Evolutionary conservation across 2,797 vertebrate species (phyloP).

Genomic region (Zenarchopterus dispar): DNA sequence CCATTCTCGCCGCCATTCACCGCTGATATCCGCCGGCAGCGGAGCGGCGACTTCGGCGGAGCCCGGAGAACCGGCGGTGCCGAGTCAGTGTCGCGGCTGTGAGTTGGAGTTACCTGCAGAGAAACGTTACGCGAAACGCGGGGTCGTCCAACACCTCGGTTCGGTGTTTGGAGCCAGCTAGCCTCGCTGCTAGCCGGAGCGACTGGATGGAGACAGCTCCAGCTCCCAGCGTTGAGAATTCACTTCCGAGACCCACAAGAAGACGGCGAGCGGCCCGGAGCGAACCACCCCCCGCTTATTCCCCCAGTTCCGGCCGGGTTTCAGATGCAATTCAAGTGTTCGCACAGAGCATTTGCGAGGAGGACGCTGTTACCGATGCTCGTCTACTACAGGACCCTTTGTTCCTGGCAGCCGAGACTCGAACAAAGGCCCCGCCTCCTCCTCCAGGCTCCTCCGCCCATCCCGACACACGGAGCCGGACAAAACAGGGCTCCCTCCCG

Average conservation of each 20-base stretch:
- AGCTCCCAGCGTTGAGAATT: constrained; percentile 33
- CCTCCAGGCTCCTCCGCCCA: constrained; percentile 66
- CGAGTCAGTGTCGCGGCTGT: not conserved
- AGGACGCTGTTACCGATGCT: constrained; percentile 33
- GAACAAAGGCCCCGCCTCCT: constrained; percentile 76
- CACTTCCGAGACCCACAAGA: constrained; percentile 27
- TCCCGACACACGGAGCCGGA: constrained; percentile 45
- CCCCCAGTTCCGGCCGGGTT: constrained; percentile 6
- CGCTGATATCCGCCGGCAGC: not conserved
- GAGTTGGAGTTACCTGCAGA: constrained; percentile 74
- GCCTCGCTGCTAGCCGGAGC: constrained; percentile 74
- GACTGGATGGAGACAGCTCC: constrained; percentile 56
- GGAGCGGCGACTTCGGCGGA: not conserved
- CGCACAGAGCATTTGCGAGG: constrained; percentile 38
- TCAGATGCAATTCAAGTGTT: constrained; percentile 2
- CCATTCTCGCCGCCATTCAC: not conserved
- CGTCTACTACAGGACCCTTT: constrained; percentile 76
- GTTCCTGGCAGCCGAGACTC: constrained; percentile 78
- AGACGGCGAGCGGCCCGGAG: constrained; percentile 20
- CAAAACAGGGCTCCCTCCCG: constrained; percentile 31
- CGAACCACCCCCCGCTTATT: not conserved
- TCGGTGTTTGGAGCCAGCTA: constrained; percentile 67
- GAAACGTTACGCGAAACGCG: constrained; percentile 71
- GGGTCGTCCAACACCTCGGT: constrained; percentile 65
- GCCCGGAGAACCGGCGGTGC: not conserved